Evolutionary conservation across 2,113 vertebrate genomes (phyloP).

Genomic region (Pygoscelis antarcticus): DNA sequence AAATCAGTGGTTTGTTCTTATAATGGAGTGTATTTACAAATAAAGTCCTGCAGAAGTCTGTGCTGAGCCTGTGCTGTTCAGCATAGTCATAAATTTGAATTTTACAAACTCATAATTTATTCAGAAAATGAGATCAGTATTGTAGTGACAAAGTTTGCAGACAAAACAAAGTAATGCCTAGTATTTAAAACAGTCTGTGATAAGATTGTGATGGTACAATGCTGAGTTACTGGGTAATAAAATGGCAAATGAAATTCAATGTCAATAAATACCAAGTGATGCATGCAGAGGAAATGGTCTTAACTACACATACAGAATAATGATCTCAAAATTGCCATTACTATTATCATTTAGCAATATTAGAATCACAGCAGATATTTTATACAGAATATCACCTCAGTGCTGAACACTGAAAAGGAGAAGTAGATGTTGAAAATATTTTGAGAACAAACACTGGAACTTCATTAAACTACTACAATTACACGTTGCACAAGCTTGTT

Average conservation of each 20-base stretch:
- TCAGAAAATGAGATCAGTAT: not conserved
- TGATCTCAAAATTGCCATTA: not conserved
- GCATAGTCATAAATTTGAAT: not conserved
- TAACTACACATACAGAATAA: not conserved
- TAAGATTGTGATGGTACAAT: not conserved
- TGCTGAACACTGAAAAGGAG: not conserved
- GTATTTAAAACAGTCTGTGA: conserved; percentile 5
- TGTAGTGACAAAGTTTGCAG: not conserved
- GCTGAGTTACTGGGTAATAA: conserved; percentile 16
- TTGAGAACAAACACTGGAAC: not conserved
- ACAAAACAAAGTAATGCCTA: not conserved
- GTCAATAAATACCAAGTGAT: conserved; percentile 25
- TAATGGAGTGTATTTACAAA: not conserved
- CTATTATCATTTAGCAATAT: not conserved
- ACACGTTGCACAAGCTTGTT: not conserved
- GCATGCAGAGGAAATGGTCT: conserved; percentile 9
- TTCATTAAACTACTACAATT: not conserved
- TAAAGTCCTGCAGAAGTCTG: not conserved
- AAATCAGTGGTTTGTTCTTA: not conserved
- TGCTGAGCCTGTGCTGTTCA: not conserved
- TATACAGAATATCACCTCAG: not conserved
- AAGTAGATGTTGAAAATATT: not conserved
- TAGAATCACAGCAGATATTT: not conserved
- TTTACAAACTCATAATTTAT: not conserved
- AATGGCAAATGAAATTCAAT: conserved; percentile 6